phyloP scores from a whole-genome alignment of 2,113 vertebrate genomes.

The Trogon surrucura region DNA sequence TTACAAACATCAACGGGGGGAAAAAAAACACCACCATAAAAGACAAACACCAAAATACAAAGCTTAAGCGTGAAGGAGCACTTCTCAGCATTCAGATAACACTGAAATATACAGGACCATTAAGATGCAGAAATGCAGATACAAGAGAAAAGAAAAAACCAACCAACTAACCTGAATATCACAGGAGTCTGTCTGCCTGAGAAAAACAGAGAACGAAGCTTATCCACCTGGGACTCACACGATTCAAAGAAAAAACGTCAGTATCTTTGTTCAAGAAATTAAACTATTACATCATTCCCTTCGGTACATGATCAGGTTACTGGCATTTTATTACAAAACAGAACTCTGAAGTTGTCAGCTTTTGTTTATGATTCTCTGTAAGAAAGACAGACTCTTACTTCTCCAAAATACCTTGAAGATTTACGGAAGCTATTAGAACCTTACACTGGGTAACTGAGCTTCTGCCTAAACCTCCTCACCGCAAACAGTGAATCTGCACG shows the following conservation, averaged over 20 bases:
- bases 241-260: neutral
- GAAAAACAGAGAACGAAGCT: neutral
- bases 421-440: neutral
- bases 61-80: neutral
- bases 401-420: neutral
- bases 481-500: neutral
- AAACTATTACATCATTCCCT: neutral
- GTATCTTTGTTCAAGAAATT: neutral
- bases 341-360: neutral
- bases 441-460: neutral
- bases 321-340: neutral
- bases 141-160: neutral
- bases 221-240: neutral
- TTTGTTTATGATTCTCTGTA: neutral
- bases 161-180: accelerated
- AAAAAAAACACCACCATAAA: neutral
- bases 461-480: neutral
- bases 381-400: neutral
- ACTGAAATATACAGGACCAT: neutral
- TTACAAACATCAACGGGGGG: neutral
- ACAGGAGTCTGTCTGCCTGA: neutral
- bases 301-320: neutral
- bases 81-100: neutral
- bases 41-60: neutral
- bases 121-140: neutral